phyloP scores from a whole-genome alignment of 2,113 vertebrate genomes.

The Vanacampus margaritifer region DNA sequence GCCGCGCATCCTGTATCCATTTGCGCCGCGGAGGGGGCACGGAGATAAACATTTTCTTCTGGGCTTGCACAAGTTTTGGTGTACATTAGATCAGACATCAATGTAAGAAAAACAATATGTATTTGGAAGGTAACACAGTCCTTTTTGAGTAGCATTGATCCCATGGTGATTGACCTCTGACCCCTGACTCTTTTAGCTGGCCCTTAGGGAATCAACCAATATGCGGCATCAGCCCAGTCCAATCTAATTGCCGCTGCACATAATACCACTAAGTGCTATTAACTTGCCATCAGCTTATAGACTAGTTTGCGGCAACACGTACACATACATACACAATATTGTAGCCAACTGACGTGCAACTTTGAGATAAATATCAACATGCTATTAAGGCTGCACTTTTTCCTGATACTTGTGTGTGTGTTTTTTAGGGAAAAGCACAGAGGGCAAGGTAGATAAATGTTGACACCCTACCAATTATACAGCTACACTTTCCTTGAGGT shows the following conservation, averaged over 20 bases:
- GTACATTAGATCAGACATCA: conserved; percentile 16
- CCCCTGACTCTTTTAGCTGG: conserved; percentile 52
- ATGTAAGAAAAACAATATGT: conserved; percentile 10
- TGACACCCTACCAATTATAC: conserved; percentile 49
- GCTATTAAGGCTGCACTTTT: conserved; percentile 24
- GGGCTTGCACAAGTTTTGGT: conserved; percentile 11
- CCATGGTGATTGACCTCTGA: conserved; percentile 61
- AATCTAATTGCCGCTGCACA: conserved; percentile 65
- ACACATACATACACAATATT: conserved; percentile 22
- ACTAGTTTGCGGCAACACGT: conserved; percentile 36
- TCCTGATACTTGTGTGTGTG: conserved; percentile 21
- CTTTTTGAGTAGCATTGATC: conserved; percentile 66
- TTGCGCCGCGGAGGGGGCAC: background rate
- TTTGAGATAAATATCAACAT: conserved; percentile 42
- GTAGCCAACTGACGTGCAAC: conserved; percentile 14
- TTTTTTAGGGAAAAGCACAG: conserved; percentile 18
- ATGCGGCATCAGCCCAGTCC: conserved; percentile 56
- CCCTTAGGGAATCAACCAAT: conserved; percentile 57
- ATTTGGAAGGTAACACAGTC: conserved; percentile 31
- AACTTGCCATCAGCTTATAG: conserved; percentile 60
- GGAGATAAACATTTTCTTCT: background rate
- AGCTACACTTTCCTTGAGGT: conserved; percentile 44
- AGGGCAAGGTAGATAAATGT: conserved; percentile 26
- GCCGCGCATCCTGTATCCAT: background rate
- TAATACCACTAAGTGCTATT: conserved; percentile 69